phyloP scores from a whole-genome alignment of 2,888 invertebrate genomes.

The Eudasyphora cyanicolor region DNA sequence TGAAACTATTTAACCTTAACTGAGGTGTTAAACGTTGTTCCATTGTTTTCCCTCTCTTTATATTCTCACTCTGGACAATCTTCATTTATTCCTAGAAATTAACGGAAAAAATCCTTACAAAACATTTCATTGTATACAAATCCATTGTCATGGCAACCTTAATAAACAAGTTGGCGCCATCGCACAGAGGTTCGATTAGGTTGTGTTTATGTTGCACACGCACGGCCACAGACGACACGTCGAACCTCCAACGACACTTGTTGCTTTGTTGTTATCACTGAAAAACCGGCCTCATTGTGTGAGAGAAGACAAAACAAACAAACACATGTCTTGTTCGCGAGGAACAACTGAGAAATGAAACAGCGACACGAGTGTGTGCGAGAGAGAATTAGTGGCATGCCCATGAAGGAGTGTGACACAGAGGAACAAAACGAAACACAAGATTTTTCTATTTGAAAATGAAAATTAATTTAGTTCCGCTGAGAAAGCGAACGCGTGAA shows the following conservation, averaged over 20 bases:
- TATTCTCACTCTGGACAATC: too few species aligned
- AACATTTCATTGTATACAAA: background rate
- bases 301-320: background rate
- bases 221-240: background rate
- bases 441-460: conserved; percentile 65
- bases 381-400: background rate
- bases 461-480: conserved; percentile 57
- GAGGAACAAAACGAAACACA: background rate
- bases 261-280: conserved; percentile 42
- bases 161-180: conserved; percentile 24
- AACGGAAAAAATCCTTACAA: background rate
- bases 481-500: conserved; percentile 64
- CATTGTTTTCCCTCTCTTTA: too few species aligned
- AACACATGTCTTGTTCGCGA: background rate
- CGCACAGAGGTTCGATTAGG: background rate
- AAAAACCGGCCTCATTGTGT: background rate
- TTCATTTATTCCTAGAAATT: too few species aligned
- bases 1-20: too few species aligned
- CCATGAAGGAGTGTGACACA: background rate
- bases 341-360: conserved; percentile 29
- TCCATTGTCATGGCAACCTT: background rate
- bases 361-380: conserved; percentile 10
- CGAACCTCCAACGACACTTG: conserved; percentile 51
- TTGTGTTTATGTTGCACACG: conserved; percentile 5
- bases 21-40: too few species aligned